Conservation (phyloP, 2,113 vertebrate genomes). For the Corythoichthys intestinalis region DNA sequence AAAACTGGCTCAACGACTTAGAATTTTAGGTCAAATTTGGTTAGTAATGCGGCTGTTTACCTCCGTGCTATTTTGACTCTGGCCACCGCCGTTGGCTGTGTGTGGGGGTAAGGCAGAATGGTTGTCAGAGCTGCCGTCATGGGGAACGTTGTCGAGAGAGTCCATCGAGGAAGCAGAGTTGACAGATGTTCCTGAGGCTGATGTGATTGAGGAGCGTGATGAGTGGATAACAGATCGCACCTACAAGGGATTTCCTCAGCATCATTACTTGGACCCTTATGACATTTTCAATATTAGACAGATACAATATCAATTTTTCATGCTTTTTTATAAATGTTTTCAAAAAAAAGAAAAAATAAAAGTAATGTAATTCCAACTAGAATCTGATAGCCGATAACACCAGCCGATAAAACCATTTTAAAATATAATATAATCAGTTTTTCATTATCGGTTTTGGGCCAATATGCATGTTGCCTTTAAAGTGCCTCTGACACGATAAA, state of each 20-base stretch:
- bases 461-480: too few relatives aligned
- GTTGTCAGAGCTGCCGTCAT: constrained; percentile 79
- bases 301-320: too few relatives aligned
- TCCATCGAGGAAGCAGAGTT: constrained; percentile 81
- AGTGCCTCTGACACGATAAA: too few relatives aligned
- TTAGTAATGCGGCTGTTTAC: constrained; percentile 58
- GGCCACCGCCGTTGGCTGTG: constrained; percentile 35
- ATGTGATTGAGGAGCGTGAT: constrained; percentile 87
- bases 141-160: constrained; percentile 86
- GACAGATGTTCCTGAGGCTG: constrained; percentile 69
- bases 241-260: constrained; percentile 16
- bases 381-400: too few relatives aligned
- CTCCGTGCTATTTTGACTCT: constrained; percentile 78
- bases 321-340: too few relatives aligned
- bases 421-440: too few relatives aligned
- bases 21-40: not conserved
- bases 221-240: constrained; percentile 83
- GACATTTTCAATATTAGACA: too few relatives aligned
- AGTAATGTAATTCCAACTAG: too few relatives aligned
- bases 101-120: constrained; percentile 32
- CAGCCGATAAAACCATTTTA: too few relatives aligned
- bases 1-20: not conserved
- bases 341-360: too few relatives aligned
- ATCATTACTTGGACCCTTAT: not conserved
- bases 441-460: too few relatives aligned